phyloP scores from a whole-genome alignment of 2,888 invertebrate species.

The Parelbella ahira region DNA sequence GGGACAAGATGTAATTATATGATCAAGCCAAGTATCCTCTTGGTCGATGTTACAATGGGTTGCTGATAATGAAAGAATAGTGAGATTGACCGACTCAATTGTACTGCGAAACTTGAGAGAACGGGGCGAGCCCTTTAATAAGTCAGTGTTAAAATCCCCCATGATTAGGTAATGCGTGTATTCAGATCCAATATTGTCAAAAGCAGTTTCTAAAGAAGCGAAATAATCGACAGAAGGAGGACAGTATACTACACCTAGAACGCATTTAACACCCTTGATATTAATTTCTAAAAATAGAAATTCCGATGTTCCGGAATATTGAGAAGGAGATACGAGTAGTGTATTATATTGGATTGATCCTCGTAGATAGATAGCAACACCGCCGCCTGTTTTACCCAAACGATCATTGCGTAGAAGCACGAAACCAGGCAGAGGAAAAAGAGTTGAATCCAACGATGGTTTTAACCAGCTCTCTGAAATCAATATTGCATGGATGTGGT shows the following conservation, averaged over 20 bases:
- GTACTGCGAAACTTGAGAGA: background rate
- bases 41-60: background rate
- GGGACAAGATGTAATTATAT: background rate
- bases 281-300: background rate
- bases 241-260: background rate
- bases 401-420: background rate
- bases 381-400: background rate
- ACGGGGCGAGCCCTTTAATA: background rate
- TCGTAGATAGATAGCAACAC: background rate
- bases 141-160: background rate
- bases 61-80: background rate
- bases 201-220: background rate
- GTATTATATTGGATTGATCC: background rate
- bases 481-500: constrained; percentile 9
- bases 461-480: constrained; percentile 25
- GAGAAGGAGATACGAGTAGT: background rate
- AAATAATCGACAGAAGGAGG: background rate
- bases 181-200: background rate
- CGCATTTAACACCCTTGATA: background rate
- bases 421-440: background rate
- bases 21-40: background rate
- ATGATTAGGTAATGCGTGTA: background rate
- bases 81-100: background rate
- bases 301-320: background rate
- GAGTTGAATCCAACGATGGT: background rate